phyloP scores from a whole-genome alignment of 35 echinoderm and acorn worm species.

The Patiria miniata region DNA sequence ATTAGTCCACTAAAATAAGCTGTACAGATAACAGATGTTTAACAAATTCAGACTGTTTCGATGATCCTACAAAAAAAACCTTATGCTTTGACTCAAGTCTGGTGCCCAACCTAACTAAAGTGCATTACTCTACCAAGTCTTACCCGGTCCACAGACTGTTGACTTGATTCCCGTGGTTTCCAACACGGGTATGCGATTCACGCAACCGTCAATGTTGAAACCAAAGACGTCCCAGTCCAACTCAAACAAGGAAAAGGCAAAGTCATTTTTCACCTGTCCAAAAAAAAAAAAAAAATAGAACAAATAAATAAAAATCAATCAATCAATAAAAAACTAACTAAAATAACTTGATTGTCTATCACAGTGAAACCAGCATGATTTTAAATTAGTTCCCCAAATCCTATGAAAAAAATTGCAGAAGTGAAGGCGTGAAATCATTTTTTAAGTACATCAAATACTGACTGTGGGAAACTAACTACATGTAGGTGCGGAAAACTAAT shows the following conservation, averaged over 20 bases:
- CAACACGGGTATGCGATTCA: conserved; percentile 76
- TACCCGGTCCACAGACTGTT: conserved; percentile 95
- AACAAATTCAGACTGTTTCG: too few species aligned
- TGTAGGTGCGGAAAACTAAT: too few species aligned
- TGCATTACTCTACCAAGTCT: neutral
- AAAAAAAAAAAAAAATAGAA: conserved; percentile 9
- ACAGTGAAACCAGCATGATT: neutral
- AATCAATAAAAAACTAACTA: neutral
- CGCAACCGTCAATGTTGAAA: conserved; percentile 73
- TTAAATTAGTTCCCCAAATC: too few species aligned
- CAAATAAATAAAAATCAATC: neutral
- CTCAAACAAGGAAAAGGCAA: conserved; percentile 95
- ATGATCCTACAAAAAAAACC: too few species aligned
- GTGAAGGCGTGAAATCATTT: too few species aligned
- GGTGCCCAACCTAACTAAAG: too few species aligned
- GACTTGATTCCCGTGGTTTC: conserved; percentile 89
- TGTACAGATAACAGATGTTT: too few species aligned
- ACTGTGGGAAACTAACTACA: too few species aligned
- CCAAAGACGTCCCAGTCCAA: conserved; percentile 94
- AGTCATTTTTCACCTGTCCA: conserved; percentile 76
- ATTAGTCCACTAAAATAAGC: too few species aligned
- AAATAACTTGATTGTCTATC: neutral
- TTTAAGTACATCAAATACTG: too few species aligned
- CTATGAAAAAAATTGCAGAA: too few species aligned
- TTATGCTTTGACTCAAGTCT: too few species aligned